A percentile compares a stretch with the other conserved stretches of the same genome.
phyloP scores from a whole-genome alignment of 2,797 vertebrate genomes.

The Hyperoplus lanceolatus region DNA sequence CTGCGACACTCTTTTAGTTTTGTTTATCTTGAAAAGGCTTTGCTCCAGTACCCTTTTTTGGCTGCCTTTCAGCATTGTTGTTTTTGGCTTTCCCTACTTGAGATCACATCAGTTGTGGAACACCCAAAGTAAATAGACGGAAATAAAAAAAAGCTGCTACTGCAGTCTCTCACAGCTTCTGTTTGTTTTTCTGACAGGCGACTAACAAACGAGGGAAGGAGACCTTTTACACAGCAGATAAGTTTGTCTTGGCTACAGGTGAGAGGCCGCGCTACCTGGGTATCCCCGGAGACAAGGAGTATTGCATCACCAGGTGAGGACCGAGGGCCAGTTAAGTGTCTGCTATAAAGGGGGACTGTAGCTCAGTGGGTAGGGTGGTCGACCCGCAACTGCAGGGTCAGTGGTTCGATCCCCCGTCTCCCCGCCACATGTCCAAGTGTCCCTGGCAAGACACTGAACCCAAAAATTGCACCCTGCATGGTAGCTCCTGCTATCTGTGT shows the following conservation, averaged over 20 bases:
- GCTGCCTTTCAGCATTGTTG: neutral
- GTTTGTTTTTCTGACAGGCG: slow-evolving; percentile 82
- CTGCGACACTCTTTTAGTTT: neutral
- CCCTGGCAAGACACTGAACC: too few relatives aligned
- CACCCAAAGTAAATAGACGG: too few relatives aligned
- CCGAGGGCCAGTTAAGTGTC: neutral
- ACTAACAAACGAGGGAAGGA: slow-evolving; percentile 93
- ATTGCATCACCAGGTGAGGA: slow-evolving; percentile 95
- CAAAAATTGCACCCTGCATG: too few relatives aligned
- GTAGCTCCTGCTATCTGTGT: too few relatives aligned
- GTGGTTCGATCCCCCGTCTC: too few relatives aligned
- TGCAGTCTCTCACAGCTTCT: neutral
- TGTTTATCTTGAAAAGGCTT: neutral
- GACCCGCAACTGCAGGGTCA: too few relatives aligned
- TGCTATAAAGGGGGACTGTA: neutral
- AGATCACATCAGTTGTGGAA: neutral
- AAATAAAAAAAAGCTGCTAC: too few relatives aligned
- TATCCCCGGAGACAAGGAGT: slow-evolving; percentile 93
- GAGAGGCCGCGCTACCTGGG: slow-evolving; percentile 93
- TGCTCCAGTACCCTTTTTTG: neutral
- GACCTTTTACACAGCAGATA: slow-evolving; percentile 89
- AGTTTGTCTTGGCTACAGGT: slow-evolving; percentile 94
- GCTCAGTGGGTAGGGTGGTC: too few relatives aligned
- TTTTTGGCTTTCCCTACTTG: neutral
- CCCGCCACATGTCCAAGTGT: too few relatives aligned